A percentile compares a stretch with the other conserved stretches of the same genome.
phyloP scores from a whole-genome alignment of 2,888 invertebrate genomes.

The Hanleya hanleyi region DNA sequence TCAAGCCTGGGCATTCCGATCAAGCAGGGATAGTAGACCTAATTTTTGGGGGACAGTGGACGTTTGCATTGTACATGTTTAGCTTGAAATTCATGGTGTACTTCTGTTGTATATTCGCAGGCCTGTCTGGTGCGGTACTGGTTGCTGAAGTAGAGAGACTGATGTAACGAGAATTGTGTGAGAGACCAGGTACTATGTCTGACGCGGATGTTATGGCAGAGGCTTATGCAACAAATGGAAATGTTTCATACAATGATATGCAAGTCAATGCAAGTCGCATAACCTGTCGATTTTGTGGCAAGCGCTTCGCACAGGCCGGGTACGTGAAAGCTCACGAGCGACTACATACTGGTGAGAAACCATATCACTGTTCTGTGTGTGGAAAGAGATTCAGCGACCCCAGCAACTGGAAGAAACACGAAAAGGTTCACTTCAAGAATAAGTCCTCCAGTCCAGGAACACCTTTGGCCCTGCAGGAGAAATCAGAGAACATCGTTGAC shows the following conservation, averaged over 20 bases:
- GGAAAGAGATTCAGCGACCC: constrained; percentile 65
- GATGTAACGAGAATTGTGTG: no score
- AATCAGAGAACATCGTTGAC: constrained; percentile 19
- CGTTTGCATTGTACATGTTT: no score
- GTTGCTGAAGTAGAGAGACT: no score
- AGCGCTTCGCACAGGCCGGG: constrained; percentile 65
- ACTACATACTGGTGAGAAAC: constrained; percentile 66
- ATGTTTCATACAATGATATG: constrained; percentile 5
- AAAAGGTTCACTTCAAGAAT: constrained; percentile 51
- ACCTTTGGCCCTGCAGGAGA: constrained; percentile 7
- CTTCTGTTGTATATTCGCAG: no score
- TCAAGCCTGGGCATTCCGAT: no score
- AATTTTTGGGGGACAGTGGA: no score
- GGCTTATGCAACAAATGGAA: constrained; percentile 41
- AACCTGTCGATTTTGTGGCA: constrained; percentile 61
- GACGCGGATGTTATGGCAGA: constrained; percentile 59
- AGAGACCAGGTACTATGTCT: constrained; percentile 46
- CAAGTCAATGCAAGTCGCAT: constrained; percentile 29
- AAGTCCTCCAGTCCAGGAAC: constrained; percentile 36
- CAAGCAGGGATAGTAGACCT: no score
- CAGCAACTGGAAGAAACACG: constrained; percentile 68
- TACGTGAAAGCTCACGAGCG: constrained; percentile 66
- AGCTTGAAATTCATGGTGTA: no score
- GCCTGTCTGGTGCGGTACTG: no score
- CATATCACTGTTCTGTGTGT: constrained; percentile 64